Evolutionary conservation across 2,113 vertebrate species (phyloP), one percentile per base, ranked within the genome.

Genomic region (Lycaon pictus): DNA sequence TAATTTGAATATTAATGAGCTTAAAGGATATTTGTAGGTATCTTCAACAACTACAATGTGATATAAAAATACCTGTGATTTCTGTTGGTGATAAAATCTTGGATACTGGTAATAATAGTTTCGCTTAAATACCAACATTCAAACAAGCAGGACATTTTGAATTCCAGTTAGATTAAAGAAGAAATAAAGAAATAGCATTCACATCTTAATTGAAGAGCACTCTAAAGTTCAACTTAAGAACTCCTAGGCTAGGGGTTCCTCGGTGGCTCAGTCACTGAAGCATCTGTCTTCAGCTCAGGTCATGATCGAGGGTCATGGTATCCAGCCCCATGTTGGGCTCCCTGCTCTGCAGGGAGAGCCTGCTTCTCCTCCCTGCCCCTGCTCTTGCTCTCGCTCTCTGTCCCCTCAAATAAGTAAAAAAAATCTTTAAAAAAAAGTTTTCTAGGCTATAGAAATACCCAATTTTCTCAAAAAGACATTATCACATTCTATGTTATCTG

Each of bases 1-100:
- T 48, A 32, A 71, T 83, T 93, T 95, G 55, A 93, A 93, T 95
- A 87, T 43, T 58, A 19, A 74, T 80, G 27, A 85, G 1, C n/a
- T 79, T 80, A 85, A 79, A 88, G 80, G 16, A 22, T 60, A 88
- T 84, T 93, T 93, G 55, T 53, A 83, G 9, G 48, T 88, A 79
- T 74, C 23, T 77, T 83, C 5, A 80, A 79, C 23, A 91, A 79
- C 7, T 79, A 19, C 16, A 80, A 35, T 74, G 22, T 62, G 43
- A 74, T 74, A 60, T 92, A 84, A 74, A 84, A 84, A 72, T 74
- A 74, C 7, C 22, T 93, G 32, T 60, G 32, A 63, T 76, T 63
- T 63, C 32, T 35, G 19, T 23, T 84, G 29, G 91, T 93, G 56
- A 37, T 76, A 29, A 95, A 69, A 53, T 58, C 22, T 51, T 67